Percentiles rank a stretch among this genome's conserved stretches.
These are phyloP conservation scores for Sebastes taczanowskii DNA, from an alignment of 2,797 vertebrate genomes.

Conservation along the genomic window DNA sequence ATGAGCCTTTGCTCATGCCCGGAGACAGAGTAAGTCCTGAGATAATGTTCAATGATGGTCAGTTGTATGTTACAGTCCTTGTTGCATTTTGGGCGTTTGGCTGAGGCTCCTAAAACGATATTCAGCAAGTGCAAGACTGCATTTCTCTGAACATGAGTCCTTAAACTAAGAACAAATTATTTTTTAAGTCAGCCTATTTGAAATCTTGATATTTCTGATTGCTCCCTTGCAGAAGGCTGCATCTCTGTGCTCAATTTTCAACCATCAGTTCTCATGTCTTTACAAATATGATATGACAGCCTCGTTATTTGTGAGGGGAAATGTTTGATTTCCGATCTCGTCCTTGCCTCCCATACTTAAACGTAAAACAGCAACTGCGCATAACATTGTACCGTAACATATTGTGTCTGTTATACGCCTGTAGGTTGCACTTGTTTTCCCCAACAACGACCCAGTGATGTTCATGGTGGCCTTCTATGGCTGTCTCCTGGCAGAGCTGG, in stretches of 20 bases:
- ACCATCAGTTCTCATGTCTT: neutral
- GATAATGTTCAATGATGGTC: neutral
- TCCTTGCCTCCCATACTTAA: neutral
- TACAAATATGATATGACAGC: neutral
- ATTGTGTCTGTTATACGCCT: constrained; percentile 6
- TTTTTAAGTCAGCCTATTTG: neutral
- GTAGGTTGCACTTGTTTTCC: constrained; percentile 96
- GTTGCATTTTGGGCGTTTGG: neutral
- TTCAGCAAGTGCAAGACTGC: neutral
- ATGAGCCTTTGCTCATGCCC: constrained; percentile 90
- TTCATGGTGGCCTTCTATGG: constrained; percentile 98
- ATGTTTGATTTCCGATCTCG: neutral
- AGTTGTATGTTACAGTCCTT: neutral
- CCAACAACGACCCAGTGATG: constrained; percentile 95
- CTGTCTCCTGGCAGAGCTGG: constrained; percentile 94
- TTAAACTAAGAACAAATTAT: neutral
- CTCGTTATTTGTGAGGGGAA: neutral
- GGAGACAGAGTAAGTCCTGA: constrained; percentile 91
- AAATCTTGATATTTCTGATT: neutral
- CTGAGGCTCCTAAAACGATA: neutral
- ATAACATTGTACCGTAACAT: neutral
- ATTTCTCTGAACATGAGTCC: neutral
- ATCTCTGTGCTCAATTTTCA: neutral
- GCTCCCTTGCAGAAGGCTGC: neutral
- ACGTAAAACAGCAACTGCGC: neutral